Evolutionary conservation across 2,113 vertebrate genomes (phyloP), one percentile per base, ranked within the genome.

Genomic region (Festucalex cinctus): DNA sequence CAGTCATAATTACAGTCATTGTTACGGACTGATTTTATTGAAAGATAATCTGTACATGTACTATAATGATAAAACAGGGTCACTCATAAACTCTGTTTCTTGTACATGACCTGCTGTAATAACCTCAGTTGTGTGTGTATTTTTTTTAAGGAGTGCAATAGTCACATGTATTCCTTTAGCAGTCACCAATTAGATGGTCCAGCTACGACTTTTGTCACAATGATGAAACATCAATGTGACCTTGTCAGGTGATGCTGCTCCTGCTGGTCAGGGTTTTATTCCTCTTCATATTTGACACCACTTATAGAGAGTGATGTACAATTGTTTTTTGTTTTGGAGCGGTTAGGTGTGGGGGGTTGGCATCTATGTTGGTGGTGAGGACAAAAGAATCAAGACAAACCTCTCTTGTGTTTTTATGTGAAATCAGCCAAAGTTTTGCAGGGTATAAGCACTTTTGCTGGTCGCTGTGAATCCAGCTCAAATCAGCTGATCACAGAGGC

Each of bases 211-310:
- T 1, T 16, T 61, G 59, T 39, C 59, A 39, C 36, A 41, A 24
- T 41, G 10, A 0, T 41, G n/a, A 61, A 7, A 62, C n/a, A 24
- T 62, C 13, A 20, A 10, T 59, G 57, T 5, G 20, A 59, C 56
- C 43, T 44, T 44, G 6, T 12, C 12, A 41, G 39, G 9, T 41
- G 43, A 44, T 44, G 43, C 43, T 68, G 62, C 51, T 81, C 68
- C 71, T 84, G 65, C 79, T 81, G 79, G 69, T 72, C 65, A 57
- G 65, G 73, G 69, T 82, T 83, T 69, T 62, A 74, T 65, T 77
- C 61, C 71, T 70, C 58, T 71, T 74, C 36, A 65, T 51, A 60
- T 37, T 59, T 59, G 17, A 14, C 17, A 6, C 1, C 44, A 48
- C 46, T 20, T 20, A 1, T 5, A 14, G 19, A 20, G 46, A 48